Conservation (phyloP, 2,113 vertebrate species). For the Carassius gibelio region DNA sequence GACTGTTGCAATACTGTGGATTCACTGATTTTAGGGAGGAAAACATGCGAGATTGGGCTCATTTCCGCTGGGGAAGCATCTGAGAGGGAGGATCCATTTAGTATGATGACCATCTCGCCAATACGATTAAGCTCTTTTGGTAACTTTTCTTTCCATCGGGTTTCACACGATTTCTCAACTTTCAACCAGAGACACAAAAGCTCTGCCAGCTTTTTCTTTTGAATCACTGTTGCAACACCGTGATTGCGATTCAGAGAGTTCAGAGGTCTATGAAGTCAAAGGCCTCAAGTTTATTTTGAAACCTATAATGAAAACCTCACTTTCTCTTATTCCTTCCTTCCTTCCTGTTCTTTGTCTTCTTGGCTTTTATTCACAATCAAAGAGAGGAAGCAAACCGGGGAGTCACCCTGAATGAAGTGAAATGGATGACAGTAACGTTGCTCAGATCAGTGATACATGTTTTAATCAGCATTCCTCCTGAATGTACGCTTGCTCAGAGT, state of each 20-base stretch:
- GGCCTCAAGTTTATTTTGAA: neutral
- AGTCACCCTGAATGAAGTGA: constrained; percentile 21
- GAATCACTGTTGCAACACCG: constrained; percentile 20
- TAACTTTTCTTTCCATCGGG: neutral
- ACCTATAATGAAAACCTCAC: constrained; percentile 13
- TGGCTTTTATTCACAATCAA: constrained; percentile 6
- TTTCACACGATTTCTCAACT: constrained; percentile 2
- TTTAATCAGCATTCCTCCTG: neutral
- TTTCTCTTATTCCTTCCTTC: constrained; percentile 14
- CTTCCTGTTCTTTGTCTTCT: constrained; percentile 27
- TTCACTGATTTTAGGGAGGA: neutral
- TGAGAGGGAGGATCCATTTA: no score
- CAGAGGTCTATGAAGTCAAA: neutral
- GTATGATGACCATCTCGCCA: no score
- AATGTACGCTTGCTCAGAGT: neutral
- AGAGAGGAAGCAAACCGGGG: constrained; percentile 2
- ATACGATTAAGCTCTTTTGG: no score
- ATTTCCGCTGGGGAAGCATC: no score
- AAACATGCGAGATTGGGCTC: neutral
- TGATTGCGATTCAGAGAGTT: neutral
- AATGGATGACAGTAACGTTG: neutral
- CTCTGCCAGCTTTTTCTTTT: neutral
- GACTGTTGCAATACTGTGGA: neutral
- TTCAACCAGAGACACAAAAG: neutral
- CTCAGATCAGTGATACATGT: neutral